Base-by-base conservation (phyloP, 1,140 invertebrate species). In the Gonioctena quinquepunctata region DNA sequence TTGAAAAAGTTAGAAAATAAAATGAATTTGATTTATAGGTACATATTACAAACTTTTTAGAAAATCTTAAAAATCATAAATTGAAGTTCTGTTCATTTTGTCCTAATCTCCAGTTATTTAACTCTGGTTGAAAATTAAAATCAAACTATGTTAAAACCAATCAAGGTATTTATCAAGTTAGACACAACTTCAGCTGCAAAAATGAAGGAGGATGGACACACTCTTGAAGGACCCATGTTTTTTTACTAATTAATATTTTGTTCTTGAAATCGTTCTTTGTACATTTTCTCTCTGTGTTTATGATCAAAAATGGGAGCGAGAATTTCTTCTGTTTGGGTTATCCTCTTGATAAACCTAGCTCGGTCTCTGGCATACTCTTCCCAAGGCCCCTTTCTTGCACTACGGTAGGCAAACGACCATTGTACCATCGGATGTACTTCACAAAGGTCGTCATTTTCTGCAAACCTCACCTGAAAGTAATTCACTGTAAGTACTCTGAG, bases 381-480 rank as follows among this genome's bases (percentile, higher is more conserved):
- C 90, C 90, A 92, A 16, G 85, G 85, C 21, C 90, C 90, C 77
- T 85, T 86, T 27, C 90, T 81, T 11, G 89, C 89, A 33, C 85
- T 84, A 62, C 88, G 83, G 77, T 90, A 90, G 2, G 90, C 90
- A 74, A 82, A 90, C 64, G 87, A 81, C 90, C 90, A 91, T 42
- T 85, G 77, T 2, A 88, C 74, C 86, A 91, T 90, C 1, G 80
- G 79, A 73, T 90, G 88, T 27, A 91, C 80, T 72, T 75, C 72
- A 21, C 73, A 76, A 8, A 86, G 73, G 77, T 81, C 19, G 81
- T 86, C 54, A 73, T 84, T 69, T 80, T 84, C 68, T 83, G 82
- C 85, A 74, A 91, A 91, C 25, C 83, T 85, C 1, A 91, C 90
- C 90, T 91, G 74, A 23, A 54, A 54, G 4, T 8, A 23, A 23